Evolutionary conservation across 1,140 invertebrate genomes (phyloP), one percentile per base, ranked within the genome.

Genomic region (Zaprionus camerounensis): DNA sequence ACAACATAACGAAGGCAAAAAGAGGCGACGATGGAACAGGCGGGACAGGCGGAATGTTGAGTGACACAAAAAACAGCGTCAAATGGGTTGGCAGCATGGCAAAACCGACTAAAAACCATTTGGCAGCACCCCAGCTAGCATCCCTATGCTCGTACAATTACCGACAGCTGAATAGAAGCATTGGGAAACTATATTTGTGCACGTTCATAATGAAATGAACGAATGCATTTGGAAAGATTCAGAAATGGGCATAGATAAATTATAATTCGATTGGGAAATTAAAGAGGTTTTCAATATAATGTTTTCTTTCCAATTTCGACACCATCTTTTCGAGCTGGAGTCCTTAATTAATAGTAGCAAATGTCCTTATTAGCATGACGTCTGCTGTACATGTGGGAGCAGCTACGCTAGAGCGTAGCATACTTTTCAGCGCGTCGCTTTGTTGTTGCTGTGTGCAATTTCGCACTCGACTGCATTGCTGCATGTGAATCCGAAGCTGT

Each of bases 391-490:
- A 36, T 28, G 55, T 67, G 57, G 17, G 3, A 46, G 36, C 4
- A 17, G 64, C 24, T 15, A 34, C 36, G 53, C 20, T 15, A 17
- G n/a, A 17, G 41, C 41, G 41, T 72, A 68, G 78, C 61, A 74
- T 74, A 80, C 69, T 80, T 74, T 77, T 78, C 49, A 74, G 66
- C 78, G 71, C 26, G 53, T 15, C 11, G 56, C 51, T 70, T 78
- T 81, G 63, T 63, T 81, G 76, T 81, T 86, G 69, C 72, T 78
- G 81, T 72, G 66, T 80, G 81, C 81, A 84, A 84, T 87, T 88
- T 87, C 83, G 81, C 83, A 87, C 81, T 78, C 71, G 83, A 87
- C 57, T 87, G 83, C 74, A 88, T 87, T 58, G 71, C 81, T 62
- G 67, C 44, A 77, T 67, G 56, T 36, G 62, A 72, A 56, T 72